phyloP scores from a whole-genome alignment of 2,888 invertebrate genomes.

The Octonoba sinensis region DNA sequence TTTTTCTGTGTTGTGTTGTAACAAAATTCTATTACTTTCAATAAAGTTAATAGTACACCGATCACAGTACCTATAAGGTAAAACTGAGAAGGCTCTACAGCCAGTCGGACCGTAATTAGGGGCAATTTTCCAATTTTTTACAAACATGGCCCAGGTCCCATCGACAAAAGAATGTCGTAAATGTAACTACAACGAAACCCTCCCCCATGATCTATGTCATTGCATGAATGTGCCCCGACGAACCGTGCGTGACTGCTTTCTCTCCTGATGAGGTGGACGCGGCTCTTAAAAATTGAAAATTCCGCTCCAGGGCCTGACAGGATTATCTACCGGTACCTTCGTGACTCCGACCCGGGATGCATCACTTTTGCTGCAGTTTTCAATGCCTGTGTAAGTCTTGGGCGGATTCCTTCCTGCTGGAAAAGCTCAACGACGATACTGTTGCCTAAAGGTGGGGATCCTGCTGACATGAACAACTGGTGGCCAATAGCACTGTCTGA shows the following conservation, averaged over 20 bases:
- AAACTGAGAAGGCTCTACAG: too few relatives aligned
- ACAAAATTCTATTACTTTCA: too few relatives aligned
- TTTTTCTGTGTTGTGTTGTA: too few relatives aligned
- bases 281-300: not conserved
- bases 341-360: not conserved
- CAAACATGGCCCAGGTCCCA: not conserved
- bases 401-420: not conserved
- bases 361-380: not conserved
- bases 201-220: conserved; percentile 20
- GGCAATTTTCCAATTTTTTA: too few relatives aligned
- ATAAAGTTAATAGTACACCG: too few relatives aligned
- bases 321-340: not conserved
- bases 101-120: too few relatives aligned
- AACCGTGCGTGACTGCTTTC: too few relatives aligned
- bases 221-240: too few relatives aligned
- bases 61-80: too few relatives aligned
- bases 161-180: not conserved
- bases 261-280: not conserved
- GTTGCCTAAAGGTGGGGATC: not conserved
- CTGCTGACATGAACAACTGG: not conserved
- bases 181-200: not conserved
- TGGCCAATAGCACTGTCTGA: not conserved
- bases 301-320: not conserved
- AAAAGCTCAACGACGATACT: not conserved
- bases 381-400: not conserved